Percentiles rank a stretch among this genome's conserved stretches.
These are phyloP conservation scores for Clarias macrocephalus DNA, from an alignment of 2,113 vertebrate genomes.

Conservation along the genomic window DNA sequence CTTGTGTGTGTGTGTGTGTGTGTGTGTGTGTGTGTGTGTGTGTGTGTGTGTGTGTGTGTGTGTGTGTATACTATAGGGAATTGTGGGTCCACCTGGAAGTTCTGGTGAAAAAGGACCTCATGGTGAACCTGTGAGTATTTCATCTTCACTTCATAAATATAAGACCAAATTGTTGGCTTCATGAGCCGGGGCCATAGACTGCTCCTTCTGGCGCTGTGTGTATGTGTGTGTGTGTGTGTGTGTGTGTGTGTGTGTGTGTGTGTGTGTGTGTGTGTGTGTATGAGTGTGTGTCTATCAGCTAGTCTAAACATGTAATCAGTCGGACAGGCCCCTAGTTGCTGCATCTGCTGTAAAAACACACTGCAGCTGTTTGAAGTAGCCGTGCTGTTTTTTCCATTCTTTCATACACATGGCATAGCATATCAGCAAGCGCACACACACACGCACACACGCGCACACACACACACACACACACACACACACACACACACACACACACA, in stretches of 20 bases:
- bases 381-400: conserved; percentile 22
- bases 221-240: conserved; percentile 1
- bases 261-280: conserved; percentile 15
- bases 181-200: not conserved
- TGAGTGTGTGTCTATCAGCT: conserved; percentile 16
- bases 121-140: conserved; percentile 41
- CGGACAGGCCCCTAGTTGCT: conserved; percentile 16
- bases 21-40: not conserved
- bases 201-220: not conserved
- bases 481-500: not conserved
- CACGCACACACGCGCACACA: not conserved
- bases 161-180: not conserved
- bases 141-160: not conserved
- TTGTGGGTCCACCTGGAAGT: conserved; percentile 35
- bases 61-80: conserved; percentile 34
- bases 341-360: conserved; percentile 10
- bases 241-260: conserved; percentile 11
- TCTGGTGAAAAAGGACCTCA: conserved; percentile 31
- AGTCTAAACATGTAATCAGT: conserved; percentile 43
- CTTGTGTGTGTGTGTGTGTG: not conserved
- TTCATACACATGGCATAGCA: not conserved
- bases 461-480: not conserved
- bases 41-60: not conserved
- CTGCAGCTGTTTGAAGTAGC: conserved; percentile 24
- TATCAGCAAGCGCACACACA: not conserved